Evolutionary conservation across 1,140 invertebrate species (phyloP), one percentile per base, ranked within the genome.

Genomic region (Drosophila tropicalis): DNA sequence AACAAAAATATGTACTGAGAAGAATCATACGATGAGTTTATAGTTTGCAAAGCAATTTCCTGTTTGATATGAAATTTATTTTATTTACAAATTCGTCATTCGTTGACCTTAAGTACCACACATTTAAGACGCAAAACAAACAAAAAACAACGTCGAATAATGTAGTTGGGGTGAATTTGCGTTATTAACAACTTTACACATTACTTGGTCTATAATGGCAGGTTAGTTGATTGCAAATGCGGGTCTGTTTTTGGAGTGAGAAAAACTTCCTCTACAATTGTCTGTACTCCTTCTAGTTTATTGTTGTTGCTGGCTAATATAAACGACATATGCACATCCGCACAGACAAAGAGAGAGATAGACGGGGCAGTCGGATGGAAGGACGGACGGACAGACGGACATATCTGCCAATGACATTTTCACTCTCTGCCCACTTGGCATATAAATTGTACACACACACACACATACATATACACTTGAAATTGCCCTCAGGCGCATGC

Each of bases 321-420:
- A 57, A 56, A 25, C 51, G 44, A 51, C 44, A 51, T 51, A 51
- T 51, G 44, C 17, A 51, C 44, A 51, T 51, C 44, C 44, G 44
- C 17, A 51, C 17, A 51, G 17, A 22, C 44, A 51, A n/a, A n/a
- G 44, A 51, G 0, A 51, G 44, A 51, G 44, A 9, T n/a, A 19
- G 44, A 22, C 44, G 9, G 9, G 44, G 19, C 17, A 10, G 76
- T 76, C 83, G 12, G 17, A 51, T 22, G 12, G 44, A 22, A 12
- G 12, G 44, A 22, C 44, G 9, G 44, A 17, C 44, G 17, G 7
- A 47, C 44, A 9, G 44, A 47, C 44, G 3, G 72, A 79, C 82
- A 83, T 84, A 86, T 87, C 79, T 87, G 83, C 83, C 83, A 87
- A 87, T 87, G 83, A 87, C 83, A 87, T 87, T 87, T 87, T 89